A percentile compares a stretch with the other conserved stretches of the same genome.
Conservation (phyloP, 2,888 invertebrate species). For the Drosophila koepferae region DNA sequence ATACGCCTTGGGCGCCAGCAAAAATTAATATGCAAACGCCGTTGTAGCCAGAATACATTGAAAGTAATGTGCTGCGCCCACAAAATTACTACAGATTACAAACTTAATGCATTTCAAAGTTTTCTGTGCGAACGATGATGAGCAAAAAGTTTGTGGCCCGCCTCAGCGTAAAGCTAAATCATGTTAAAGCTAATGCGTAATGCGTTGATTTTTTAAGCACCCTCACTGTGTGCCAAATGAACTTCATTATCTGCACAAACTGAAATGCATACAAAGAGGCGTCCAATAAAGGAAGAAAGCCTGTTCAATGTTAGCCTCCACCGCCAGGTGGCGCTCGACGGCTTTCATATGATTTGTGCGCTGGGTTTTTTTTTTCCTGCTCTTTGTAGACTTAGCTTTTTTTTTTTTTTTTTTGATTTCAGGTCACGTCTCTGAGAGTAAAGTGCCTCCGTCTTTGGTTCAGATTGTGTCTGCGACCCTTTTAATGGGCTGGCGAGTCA, state of each 20-base stretch:
- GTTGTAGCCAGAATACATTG: constrained; percentile 58
- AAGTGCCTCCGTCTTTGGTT: constrained; percentile 51
- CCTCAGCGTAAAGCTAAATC: constrained; percentile 61
- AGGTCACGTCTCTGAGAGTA: constrained; percentile 65
- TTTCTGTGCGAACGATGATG: constrained; percentile 32
- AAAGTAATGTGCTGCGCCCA: constrained; percentile 53
- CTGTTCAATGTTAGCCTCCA: neutral
- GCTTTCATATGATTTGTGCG: constrained; percentile 32
- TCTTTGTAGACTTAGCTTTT: neutral
- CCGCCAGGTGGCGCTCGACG: constrained; percentile 38
- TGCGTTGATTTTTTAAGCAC: constrained; percentile 52
- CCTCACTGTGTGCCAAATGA: constrained; percentile 56
- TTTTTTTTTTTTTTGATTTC: constrained; percentile 49
- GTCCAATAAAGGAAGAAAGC: neutral
- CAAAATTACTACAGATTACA: constrained; percentile 64
- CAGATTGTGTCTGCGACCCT: constrained; percentile 65
- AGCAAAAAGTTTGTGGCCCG: constrained; percentile 44
- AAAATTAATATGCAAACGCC: constrained; percentile 73
- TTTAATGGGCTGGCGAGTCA: constrained; percentile 72
- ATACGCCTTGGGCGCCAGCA: constrained; percentile 34
- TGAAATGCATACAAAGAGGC: constrained; percentile 52
- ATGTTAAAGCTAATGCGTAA: constrained; percentile 54
- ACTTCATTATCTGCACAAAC: constrained; percentile 68
- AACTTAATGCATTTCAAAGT: constrained; percentile 73
- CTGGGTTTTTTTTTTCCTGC: neutral